phyloP scores from a whole-genome alignment of 1,140 invertebrate genomes.

The Calephelis virginiensis region DNA sequence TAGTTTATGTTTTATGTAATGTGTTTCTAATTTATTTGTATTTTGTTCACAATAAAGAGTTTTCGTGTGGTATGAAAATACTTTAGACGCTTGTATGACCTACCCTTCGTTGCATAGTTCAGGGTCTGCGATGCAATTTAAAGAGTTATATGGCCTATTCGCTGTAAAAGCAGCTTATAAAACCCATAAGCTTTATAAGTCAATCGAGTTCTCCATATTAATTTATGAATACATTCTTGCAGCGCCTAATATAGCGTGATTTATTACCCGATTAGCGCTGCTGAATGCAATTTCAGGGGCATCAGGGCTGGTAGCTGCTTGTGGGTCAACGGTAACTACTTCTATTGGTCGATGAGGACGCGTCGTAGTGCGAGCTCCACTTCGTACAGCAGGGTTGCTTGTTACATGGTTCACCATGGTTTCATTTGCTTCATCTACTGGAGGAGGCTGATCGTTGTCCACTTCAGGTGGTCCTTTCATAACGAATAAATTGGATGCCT shows the following conservation, averaged over 20 bases:
- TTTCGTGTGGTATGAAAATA: too few species aligned
- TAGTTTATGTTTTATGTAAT: too few species aligned
- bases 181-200: too few species aligned
- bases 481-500: constrained; percentile 77
- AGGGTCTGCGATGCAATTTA: too few species aligned
- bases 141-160: too few species aligned
- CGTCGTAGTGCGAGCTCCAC: constrained; percentile 43
- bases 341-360: constrained; percentile 64
- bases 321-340: constrained; percentile 68
- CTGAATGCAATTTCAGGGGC: constrained; percentile 80
- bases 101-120: too few species aligned
- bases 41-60: too few species aligned
- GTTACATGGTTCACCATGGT: constrained; percentile 36
- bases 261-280: constrained; percentile 80
- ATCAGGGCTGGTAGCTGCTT: constrained; percentile 63
- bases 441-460: constrained; percentile 54
- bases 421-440: constrained; percentile 35
- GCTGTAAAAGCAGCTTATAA: too few species aligned
- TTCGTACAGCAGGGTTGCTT: constrained; percentile 24
- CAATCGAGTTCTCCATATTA: too few species aligned
- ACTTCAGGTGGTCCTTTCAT: constrained; percentile 67
- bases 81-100: too few species aligned
- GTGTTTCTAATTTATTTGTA: too few species aligned
- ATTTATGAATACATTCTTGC: constrained; percentile 12
- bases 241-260: background rate